Evolutionary conservation across 2,797 vertebrate genomes (phyloP).

Genomic region (Catostomus latipinnis): DNA sequence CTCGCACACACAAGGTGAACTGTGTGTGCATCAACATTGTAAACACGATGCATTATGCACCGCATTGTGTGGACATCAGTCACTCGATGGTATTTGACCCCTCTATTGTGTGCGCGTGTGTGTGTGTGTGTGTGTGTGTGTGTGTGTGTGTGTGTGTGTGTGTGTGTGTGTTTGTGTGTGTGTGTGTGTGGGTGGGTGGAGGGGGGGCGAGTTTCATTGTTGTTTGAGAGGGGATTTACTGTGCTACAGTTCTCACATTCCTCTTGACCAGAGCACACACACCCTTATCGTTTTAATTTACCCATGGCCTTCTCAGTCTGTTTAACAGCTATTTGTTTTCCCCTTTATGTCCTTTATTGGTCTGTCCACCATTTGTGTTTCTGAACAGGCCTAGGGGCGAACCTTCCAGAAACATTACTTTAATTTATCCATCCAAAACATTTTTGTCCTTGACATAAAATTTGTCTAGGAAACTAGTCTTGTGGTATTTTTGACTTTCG

Average conservation of each 20-base stretch:
- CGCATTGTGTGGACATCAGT: constrained; percentile 16
- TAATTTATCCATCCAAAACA: background rate
- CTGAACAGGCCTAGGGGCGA: background rate
- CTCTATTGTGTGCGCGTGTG: background rate
- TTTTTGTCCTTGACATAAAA: background rate
- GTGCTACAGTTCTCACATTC: constrained; percentile 79
- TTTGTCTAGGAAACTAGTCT: constrained; percentile 10
- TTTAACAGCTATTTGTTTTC: background rate
- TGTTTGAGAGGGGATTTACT: constrained; percentile 71
- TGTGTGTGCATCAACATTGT: background rate
- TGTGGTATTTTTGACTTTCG: background rate
- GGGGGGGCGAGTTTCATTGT: constrained; percentile 51
- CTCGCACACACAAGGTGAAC: no score
- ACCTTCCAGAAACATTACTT: background rate
- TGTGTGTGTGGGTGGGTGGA: no score
- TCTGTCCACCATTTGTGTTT: constrained; percentile 23
- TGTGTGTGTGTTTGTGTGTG: background rate
- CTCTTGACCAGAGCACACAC: constrained; percentile 56
- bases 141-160: no score
- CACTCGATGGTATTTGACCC: constrained; percentile 12
- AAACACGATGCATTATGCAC: background rate
- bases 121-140: background rate
- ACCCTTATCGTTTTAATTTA: constrained; percentile 6
- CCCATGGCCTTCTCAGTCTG: background rate
- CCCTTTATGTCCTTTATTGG: background rate